Conservation (phyloP, 2,888 invertebrate species). For the Thelaira solivaga region DNA sequence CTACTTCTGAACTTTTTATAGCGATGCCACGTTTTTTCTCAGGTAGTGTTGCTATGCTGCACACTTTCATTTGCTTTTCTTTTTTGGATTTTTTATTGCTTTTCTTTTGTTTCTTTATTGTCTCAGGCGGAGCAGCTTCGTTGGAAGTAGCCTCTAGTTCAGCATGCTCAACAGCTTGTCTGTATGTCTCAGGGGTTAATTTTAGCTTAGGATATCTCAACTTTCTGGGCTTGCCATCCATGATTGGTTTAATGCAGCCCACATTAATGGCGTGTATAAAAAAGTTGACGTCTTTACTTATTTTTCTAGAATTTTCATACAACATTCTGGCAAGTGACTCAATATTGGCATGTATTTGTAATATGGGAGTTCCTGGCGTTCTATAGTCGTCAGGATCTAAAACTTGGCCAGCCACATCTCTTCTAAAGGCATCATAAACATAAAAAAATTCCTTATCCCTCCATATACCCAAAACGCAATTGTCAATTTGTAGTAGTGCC, state of each 20-base stretch:
- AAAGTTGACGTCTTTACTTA: constrained; percentile 73
- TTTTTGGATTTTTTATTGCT: constrained; percentile 54
- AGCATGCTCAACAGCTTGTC: constrained; percentile 55
- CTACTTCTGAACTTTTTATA: constrained; percentile 67
- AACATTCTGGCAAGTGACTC: constrained; percentile 80
- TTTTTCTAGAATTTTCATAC: constrained; percentile 76
- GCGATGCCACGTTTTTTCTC: constrained; percentile 68
- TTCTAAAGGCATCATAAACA: constrained; percentile 82
- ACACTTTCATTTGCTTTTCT: constrained; percentile 61
- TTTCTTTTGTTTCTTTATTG: neutral
- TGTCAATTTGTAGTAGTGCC: constrained; percentile 79
- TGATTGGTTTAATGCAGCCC: constrained; percentile 70
- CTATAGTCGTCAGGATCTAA: constrained; percentile 77
- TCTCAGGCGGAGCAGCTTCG: neutral
- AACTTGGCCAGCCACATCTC: constrained; percentile 79
- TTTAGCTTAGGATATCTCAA: constrained; percentile 68
- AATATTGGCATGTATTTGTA: constrained; percentile 81
- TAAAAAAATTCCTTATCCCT: constrained; percentile 82
- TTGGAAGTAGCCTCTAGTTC: neutral
- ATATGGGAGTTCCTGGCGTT: constrained; percentile 78
- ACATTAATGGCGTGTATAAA: constrained; percentile 81
- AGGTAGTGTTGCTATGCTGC: constrained; percentile 71
- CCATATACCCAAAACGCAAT: constrained; percentile 81
- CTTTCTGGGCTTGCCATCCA: constrained; percentile 65
- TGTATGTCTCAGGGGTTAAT: constrained; percentile 67